Percentiles rank a stretch among this genome's conserved stretches.
Evolutionary conservation across 2,797 vertebrate genomes (phyloP).

Genomic region (Coregonus sp.): DNA sequence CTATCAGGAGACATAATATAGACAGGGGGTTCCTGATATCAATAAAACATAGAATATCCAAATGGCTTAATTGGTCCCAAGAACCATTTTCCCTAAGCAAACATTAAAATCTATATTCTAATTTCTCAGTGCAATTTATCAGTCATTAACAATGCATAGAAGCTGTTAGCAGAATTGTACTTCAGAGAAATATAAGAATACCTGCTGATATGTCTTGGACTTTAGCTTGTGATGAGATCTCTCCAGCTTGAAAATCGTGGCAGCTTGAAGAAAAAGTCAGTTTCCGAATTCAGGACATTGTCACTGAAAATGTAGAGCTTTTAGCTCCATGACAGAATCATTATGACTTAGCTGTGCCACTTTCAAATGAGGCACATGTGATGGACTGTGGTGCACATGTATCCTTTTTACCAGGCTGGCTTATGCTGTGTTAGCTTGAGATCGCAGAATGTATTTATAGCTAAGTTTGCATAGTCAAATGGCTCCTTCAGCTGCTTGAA

Average conservation of each 20-base stretch:
- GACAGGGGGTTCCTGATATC: constrained; percentile 52
- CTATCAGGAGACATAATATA: constrained; percentile 62
- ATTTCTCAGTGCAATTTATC: background rate
- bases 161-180: background rate
- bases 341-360: constrained; percentile 55
- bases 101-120: constrained; percentile 20
- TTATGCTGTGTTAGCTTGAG: background rate
- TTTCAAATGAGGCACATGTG: constrained; percentile 46
- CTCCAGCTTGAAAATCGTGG: constrained; percentile 27
- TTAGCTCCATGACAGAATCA: constrained; percentile 54
- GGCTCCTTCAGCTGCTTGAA: background rate
- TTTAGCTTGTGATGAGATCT: constrained; percentile 46
- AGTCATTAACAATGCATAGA: background rate
- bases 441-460: background rate
- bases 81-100: constrained; percentile 16
- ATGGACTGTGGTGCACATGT: constrained; percentile 34
- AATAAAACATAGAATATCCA: constrained; percentile 43
- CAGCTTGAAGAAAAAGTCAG: constrained; percentile 21
- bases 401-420: constrained; percentile 29
- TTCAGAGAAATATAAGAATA: constrained; percentile 12
- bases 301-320: constrained; percentile 52
- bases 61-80: constrained; percentile 44
- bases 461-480: background rate
- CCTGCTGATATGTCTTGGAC: constrained; percentile 19
- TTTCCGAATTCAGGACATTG: constrained; percentile 54